Conservation (phyloP, 2,797 vertebrate species). For the Meda fulgida region DNA sequence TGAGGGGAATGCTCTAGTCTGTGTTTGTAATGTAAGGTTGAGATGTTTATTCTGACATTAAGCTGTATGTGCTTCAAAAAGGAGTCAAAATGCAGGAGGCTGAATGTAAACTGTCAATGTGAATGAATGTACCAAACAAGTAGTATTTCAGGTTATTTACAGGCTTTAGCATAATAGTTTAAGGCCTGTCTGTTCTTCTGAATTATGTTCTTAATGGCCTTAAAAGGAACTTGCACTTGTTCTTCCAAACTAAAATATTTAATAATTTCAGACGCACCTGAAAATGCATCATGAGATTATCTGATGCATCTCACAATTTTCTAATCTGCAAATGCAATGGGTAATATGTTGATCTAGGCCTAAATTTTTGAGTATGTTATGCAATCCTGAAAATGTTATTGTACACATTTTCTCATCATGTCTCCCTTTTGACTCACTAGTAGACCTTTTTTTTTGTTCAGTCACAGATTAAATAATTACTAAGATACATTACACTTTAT, state of each 20-base stretch:
- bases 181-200: neutral
- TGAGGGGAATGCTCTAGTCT: neutral
- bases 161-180: neutral
- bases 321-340: neutral
- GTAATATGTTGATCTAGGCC: neutral
- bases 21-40: neutral
- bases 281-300: no score
- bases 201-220: slow-evolving; percentile 18
- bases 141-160: slow-evolving; percentile 33
- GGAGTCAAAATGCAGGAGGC: neutral
- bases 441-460: slow-evolving; percentile 1
- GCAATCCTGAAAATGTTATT: neutral
- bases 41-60: slow-evolving; percentile 10
- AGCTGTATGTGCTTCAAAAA: neutral
- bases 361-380: neutral
- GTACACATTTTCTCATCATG: neutral
- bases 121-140: slow-evolving; percentile 17
- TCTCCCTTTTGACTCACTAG: neutral
- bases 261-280: neutral
- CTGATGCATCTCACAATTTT: neutral
- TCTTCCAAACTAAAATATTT: slow-evolving; percentile 21
- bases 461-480: neutral
- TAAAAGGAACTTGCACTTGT: slow-evolving; percentile 15
- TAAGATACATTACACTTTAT: slow-evolving; percentile 49
- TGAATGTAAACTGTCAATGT: slow-evolving; percentile 28